Base-by-base conservation (phyloP, 2,113 vertebrate genomes). In the Prionailurus viverrinus region DNA sequence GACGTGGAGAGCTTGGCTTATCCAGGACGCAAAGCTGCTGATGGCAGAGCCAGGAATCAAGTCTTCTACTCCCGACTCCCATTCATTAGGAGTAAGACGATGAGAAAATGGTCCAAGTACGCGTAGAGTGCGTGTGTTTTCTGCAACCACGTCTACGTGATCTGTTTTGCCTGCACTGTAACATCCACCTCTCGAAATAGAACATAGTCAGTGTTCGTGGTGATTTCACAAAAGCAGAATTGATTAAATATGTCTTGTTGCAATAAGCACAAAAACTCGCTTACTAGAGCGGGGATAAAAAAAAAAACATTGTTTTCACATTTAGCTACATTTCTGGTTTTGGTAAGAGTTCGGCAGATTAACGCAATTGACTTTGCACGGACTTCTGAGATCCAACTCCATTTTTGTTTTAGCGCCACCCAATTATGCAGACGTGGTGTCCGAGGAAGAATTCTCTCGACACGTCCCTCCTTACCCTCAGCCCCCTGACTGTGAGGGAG, bases 391-490 rank as follows among this genome's bases (percentile, higher is more conserved):
- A 23, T 45, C 45, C n/a, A 23, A 2, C 73, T 79, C 45, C 16
- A 3, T 85, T 87, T 81, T 31, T 69, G 5, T 96, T 84, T 25
- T 93, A 99, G 99, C 99, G 41, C 99, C 99, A 94, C 99, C 99
- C 63, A 99, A 99, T 98, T 99, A 99, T 6, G 98, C 99, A 84
- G 99, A 99, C 91, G 98, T 99, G 93, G 98, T 99, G 61, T 99
- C 99, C 2, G 99, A 99, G 93, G 99, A 99, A 93, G 99, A 99
- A 80, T 99, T 99, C 96, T 98, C 98, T 18, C 97, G 98, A 74
- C 98, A 99, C 48, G 71, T 97, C 63, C 98, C 98, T 61, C 94
- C 98, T 25, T 98, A 98, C 82, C 97, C 98, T 53, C 98, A 96
- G 65, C 98, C 97, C 13, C 85, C 97, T 7, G 95, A 98, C 92